A percentile compares a stretch with the other conserved stretches of the same genome.
phyloP scores from a whole-genome alignment of 2,888 invertebrate genomes.

The Lasioglossum leucozonium region DNA sequence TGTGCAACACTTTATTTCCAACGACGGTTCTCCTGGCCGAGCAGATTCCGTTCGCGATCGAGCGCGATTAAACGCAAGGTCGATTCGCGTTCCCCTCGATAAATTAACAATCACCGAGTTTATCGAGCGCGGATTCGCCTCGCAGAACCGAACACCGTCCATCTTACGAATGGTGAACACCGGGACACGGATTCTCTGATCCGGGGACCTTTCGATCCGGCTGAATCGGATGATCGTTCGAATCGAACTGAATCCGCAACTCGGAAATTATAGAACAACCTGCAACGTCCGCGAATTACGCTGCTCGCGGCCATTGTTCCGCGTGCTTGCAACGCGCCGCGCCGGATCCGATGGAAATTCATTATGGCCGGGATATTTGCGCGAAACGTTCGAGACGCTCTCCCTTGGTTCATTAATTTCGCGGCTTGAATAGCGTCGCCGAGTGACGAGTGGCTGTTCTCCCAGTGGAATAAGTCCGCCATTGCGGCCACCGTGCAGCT shows the following conservation, averaged over 20 bases:
- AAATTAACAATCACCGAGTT: constrained; percentile 37
- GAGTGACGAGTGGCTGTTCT: constrained; percentile 21
- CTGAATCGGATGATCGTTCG: background rate
- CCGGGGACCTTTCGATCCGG: background rate
- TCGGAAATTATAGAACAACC: background rate
- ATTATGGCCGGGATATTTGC: constrained; percentile 51
- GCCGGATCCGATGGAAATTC: constrained; percentile 39
- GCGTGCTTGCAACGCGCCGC: background rate
- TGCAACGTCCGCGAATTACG: constrained; percentile 11
- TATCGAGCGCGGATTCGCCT: constrained; percentile 29
- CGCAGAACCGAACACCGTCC: constrained; percentile 15
- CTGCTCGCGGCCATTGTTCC: constrained; percentile 48
- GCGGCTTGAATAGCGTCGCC: constrained; percentile 30
- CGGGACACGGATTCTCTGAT: background rate
- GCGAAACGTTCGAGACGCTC: constrained; percentile 48
- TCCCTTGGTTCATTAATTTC: constrained; percentile 55
- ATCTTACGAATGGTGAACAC: constrained; percentile 1
- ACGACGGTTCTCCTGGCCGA: constrained; percentile 13
- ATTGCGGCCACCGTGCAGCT: background rate
- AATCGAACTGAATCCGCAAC: background rate
- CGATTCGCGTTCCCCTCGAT: background rate
- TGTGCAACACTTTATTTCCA: constrained; percentile 1
- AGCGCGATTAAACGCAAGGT: background rate
- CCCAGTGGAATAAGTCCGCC: constrained; percentile 12
- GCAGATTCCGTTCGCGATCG: constrained; percentile 8